Conservation (phyloP, 2,113 vertebrate species). For the Silurus meridionalis region DNA sequence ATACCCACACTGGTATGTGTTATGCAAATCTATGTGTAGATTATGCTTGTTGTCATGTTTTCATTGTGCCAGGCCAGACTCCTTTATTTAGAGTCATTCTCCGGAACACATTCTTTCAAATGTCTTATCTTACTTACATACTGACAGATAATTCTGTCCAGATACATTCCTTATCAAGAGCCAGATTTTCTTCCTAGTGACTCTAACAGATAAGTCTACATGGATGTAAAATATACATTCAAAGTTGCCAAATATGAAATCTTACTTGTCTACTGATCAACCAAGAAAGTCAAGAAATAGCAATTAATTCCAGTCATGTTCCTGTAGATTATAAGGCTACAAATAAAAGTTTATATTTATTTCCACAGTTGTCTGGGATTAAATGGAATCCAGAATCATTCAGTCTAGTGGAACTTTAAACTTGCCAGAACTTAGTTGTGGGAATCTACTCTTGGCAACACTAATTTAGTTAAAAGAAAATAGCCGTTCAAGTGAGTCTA, state of each 20-base stretch:
- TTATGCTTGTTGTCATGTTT: neutral
- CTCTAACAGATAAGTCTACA: neutral
- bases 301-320: neutral
- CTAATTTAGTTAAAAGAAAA: neutral
- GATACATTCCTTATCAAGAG: neutral
- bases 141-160: conserved; percentile 32
- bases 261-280: neutral
- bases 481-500: neutral
- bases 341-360: conserved; percentile 19
- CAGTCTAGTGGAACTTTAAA: neutral
- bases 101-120: conserved; percentile 4
- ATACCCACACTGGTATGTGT: neutral
- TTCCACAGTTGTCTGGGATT: neutral
- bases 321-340: neutral
- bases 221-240: neutral
- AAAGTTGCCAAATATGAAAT: neutral
- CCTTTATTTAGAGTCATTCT: conserved; percentile 1
- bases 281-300: neutral
- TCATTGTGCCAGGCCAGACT: conserved; percentile 13
- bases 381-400: neutral
- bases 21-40: neutral
- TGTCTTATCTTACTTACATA: conserved; percentile 10
- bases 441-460: conserved; percentile 3
- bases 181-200: conserved; percentile 2
- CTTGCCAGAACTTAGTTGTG: conserved; percentile 13